Evolutionary conservation across 2,888 invertebrate genomes (phyloP).

Genomic region (Erebia epiphron): DNA sequence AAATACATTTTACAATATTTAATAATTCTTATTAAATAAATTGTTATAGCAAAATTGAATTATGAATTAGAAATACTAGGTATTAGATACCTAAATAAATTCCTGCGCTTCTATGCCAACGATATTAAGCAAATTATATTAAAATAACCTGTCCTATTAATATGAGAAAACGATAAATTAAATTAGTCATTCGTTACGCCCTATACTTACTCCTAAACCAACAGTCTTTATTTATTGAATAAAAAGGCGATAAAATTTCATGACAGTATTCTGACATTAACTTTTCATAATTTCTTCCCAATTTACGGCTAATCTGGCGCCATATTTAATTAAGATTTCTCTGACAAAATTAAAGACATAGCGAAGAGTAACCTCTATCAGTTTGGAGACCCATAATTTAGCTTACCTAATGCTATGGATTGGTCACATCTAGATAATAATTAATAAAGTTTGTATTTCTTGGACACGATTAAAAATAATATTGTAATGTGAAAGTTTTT

Average conservation of each 20-base stretch:
- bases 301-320: slow-evolving; percentile 28
- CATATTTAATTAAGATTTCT: slow-evolving; percentile 34
- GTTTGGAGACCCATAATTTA: slow-evolving; percentile 17
- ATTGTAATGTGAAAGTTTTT: slow-evolving; percentile 2
- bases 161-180: slow-evolving; percentile 24
- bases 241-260: slow-evolving; percentile 24
- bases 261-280: slow-evolving; percentile 11
- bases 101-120: neutral
- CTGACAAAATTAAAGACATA: slow-evolving; percentile 26
- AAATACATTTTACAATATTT: too few species aligned
- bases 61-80: neutral
- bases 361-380: slow-evolving; percentile 10
- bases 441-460: slow-evolving; percentile 7
- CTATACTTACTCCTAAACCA: slow-evolving; percentile 27
- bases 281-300: slow-evolving; percentile 23
- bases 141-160: slow-evolving; percentile 32
- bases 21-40: too few species aligned
- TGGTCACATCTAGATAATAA: slow-evolving; percentile 5
- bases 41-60: neutral
- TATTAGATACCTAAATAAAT: slow-evolving; percentile 2
- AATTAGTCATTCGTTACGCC: slow-evolving; percentile 25
- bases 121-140: neutral
- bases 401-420: neutral
- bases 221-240: slow-evolving; percentile 25
- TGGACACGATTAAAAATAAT: neutral